Conservation (phyloP, 2,797 vertebrate species). For the Pseudochirops corinnae region DNA sequence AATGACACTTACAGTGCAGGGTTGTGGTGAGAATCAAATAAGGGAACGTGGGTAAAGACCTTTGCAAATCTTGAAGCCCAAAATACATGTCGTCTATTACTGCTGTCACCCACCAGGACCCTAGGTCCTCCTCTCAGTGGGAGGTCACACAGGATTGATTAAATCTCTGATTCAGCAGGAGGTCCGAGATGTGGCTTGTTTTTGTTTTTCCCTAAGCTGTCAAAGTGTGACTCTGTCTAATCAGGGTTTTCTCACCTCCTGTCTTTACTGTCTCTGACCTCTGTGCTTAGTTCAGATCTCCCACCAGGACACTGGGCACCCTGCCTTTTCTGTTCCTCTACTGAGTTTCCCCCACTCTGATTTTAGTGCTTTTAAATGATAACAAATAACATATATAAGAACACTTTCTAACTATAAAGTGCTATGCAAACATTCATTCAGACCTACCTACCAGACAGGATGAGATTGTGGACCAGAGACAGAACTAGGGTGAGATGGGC, state of each 20-base stretch:
- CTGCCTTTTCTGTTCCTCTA: not conserved
- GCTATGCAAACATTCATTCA: not conserved
- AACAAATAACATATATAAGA: not conserved
- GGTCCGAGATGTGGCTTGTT: not conserved
- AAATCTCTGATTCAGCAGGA: not conserved
- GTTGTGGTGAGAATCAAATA: not conserved
- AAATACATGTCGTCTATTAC: not conserved
- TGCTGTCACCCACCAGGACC: not conserved
- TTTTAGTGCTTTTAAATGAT: not conserved
- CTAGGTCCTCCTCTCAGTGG: not conserved
- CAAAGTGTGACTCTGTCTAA: not conserved
- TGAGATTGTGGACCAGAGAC: not conserved
- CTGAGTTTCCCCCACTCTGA: not conserved
- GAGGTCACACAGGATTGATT: not conserved
- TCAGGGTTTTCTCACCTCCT: not conserved
- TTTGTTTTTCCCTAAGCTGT: not conserved
- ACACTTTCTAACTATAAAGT: not conserved
- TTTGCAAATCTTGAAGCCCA: not conserved
- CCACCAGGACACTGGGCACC: not conserved
- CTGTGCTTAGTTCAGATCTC: not conserved
- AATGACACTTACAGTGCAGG: not conserved
- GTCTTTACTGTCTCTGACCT: not conserved
- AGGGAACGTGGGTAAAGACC: not conserved
- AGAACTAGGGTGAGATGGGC: not conserved
- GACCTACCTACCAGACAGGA: not conserved